phyloP scores from a whole-genome alignment of 53 echinoderm and acorn worm genomes.

The Temnopleurus reevesii region DNA sequence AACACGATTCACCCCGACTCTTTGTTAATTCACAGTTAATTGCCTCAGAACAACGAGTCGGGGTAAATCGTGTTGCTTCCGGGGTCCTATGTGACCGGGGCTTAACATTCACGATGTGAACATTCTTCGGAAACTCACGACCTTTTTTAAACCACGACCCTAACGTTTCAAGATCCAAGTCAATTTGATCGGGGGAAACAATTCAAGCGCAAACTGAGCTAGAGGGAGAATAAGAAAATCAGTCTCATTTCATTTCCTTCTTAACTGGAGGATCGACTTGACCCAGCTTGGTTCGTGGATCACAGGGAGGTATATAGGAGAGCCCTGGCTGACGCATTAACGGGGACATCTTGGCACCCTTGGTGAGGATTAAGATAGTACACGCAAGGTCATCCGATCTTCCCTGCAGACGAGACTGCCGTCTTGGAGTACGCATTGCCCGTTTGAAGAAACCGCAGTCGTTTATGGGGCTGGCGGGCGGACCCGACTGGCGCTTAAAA shows the following conservation, averaged over 20 bases:
- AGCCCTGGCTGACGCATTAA: slow-evolving; percentile 14
- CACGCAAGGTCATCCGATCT: slow-evolving; percentile 21
- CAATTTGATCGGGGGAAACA: not conserved
- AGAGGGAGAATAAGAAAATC: not conserved
- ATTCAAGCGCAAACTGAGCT: not conserved
- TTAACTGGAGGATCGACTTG: slow-evolving; percentile 5
- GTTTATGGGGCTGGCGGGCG: not conserved
- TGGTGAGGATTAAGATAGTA: slow-evolving; percentile 48
- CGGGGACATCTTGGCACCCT: slow-evolving; percentile 38
- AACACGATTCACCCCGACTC: too few relatives aligned
- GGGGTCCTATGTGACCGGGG: too few relatives aligned
- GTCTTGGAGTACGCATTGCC: not conserved
- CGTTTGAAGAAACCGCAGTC: slow-evolving; percentile 39
- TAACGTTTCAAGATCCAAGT: not conserved
- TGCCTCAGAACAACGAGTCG: too few relatives aligned
- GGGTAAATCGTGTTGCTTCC: too few relatives aligned
- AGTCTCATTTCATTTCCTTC: slow-evolving; percentile 20
- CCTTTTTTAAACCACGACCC: not conserved
- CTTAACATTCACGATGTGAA: too few relatives aligned
- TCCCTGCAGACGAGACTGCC: not conserved
- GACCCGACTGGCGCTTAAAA: not conserved
- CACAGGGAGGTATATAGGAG: slow-evolving; percentile 17
- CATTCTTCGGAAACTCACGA: not conserved
- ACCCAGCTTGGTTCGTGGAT: not conserved
- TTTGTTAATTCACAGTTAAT: too few relatives aligned